phyloP scores from a whole-genome alignment of 2,888 invertebrate species.

The Cryptocheilus praepositus region DNA sequence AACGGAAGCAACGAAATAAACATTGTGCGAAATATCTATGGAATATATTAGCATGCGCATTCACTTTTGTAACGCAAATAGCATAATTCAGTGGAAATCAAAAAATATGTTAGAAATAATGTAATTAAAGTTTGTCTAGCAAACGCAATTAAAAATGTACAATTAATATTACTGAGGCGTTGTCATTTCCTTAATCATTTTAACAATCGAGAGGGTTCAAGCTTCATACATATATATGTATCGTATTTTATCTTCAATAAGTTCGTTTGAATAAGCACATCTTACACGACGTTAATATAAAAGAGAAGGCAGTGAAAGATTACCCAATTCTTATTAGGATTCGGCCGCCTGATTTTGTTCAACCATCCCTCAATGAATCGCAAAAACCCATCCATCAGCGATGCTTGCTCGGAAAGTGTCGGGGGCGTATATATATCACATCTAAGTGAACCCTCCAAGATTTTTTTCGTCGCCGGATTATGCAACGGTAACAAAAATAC shows the following conservation, averaged over 20 bases:
- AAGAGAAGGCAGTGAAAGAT: constrained; percentile 50
- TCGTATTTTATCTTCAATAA: too few species aligned
- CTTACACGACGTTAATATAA: background rate
- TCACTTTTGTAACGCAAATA: constrained; percentile 41
- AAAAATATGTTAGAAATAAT: too few species aligned
- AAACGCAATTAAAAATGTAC: background rate
- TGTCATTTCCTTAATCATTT: background rate
- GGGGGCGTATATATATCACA: constrained; percentile 91
- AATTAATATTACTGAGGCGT: background rate
- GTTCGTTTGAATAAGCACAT: too few species aligned
- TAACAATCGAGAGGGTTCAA: background rate
- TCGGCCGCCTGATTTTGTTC: constrained; percentile 90
- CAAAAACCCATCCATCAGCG: constrained; percentile 83
- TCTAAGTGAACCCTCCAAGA: constrained; percentile 83
- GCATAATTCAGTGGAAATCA: constrained; percentile 37
- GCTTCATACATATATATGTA: too few species aligned
- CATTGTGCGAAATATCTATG: constrained; percentile 34
- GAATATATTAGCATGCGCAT: constrained; percentile 52
- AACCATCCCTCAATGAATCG: constrained; percentile 90
- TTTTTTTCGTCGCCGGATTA: constrained; percentile 86
- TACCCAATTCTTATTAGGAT: constrained; percentile 86
- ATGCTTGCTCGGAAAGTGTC: constrained; percentile 77
- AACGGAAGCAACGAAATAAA: constrained; percentile 41
- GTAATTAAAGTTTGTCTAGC: too few species aligned
- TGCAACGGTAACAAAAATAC: constrained; percentile 90